Evolutionary conservation across 2,113 vertebrate genomes (phyloP), one percentile per base, ranked within the genome.

Genomic region (Felis chaus): DNA sequence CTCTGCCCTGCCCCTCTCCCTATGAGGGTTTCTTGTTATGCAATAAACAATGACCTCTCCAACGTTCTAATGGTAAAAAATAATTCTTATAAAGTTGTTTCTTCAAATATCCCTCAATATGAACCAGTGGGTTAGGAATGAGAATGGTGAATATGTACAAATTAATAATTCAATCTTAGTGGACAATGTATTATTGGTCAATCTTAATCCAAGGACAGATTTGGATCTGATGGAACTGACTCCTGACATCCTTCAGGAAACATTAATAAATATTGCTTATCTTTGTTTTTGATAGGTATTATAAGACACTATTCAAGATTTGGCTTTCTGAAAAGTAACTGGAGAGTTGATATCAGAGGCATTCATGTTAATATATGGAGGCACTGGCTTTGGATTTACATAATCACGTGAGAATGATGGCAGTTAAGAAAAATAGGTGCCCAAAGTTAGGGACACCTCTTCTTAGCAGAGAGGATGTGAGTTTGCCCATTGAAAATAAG

Each of bases 181-280:
- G 29, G 53, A 13, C 31, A 61, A 7, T 57, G 31, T 33, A 53
- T 27, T 84, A 78, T 29, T 66, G 33, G 13, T 61, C 16, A 69
- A 41, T 61, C 29, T 57, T 92, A 82, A 94, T 76, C 16, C 45
- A 66, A 96, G n/a, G 36, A 61, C 16, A 61, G 14, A 57, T 27
- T 93, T 95, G 48, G 55, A 21, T 94, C 27, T 95, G n/a, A n/a
- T 89, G 18, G n/a, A 55, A 81, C n/a, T 71, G 29, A 89, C 21
- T 89, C 15, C 23, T 68, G 65, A 9, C 5, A 89, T 92, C 33
- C 48, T 69, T 92, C 16, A 57, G 53, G 12, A 15, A 83, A 73
- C 16, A 90, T 41, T 86, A 89, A 65, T 71, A 78, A 57, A 63
- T 85, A 48, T 69, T 96, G n/a, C 16, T 78, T 82, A 88, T 61